Base-by-base conservation (phyloP, 2,888 invertebrate species). In the Aphidius colemani region DNA sequence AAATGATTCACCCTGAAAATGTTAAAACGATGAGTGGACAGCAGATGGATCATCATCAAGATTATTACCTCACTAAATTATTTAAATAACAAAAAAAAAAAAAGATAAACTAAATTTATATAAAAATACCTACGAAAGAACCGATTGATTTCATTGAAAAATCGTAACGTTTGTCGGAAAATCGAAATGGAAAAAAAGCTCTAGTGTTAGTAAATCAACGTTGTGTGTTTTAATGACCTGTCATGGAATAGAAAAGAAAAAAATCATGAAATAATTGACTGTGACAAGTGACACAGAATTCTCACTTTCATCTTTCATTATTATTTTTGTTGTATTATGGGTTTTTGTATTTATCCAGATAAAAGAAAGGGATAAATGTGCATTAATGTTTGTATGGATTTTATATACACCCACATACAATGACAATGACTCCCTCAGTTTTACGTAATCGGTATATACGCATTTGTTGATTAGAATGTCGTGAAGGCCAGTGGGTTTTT, bases 21-120 rank as follows among this genome's bases (percentile, higher is more conserved):
- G 65, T 68, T 69, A 67, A 39, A 30, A 30, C 30, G 30, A 30
- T 30, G 30, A 30, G 30, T 30, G 10, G 18, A n/a, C 73, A 77
- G 80, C 81, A 81, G 80, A 81, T 81, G 81, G 79, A 78, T 76
- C 81, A 81, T 81, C 77, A 71, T 64, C 69, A 74, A 80, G 80
- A 81, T 81, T 80, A 70, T 30, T 30, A 30, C 30, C 30, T 30
- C 5, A 30, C 5, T 30, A 5, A 30, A 30, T 30, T 30, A 30
- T 30, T 30, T 30, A 30, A 30, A 30, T 30, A 30, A 18, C 13
- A 18, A 30, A 30, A 5, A 30, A 30, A 30, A 5, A 30, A 30
- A 30, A 3, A 0, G 0, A n/a, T n/a, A n/a, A n/a, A 30, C 30
- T 30, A 30, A 0, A 30, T 5, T 30, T 30, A 30, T 30, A 2